These are phyloP conservation scores for Psophia crepitans DNA, from an alignment of 2,113 vertebrate genomes.

Conservation along the genomic window DNA sequence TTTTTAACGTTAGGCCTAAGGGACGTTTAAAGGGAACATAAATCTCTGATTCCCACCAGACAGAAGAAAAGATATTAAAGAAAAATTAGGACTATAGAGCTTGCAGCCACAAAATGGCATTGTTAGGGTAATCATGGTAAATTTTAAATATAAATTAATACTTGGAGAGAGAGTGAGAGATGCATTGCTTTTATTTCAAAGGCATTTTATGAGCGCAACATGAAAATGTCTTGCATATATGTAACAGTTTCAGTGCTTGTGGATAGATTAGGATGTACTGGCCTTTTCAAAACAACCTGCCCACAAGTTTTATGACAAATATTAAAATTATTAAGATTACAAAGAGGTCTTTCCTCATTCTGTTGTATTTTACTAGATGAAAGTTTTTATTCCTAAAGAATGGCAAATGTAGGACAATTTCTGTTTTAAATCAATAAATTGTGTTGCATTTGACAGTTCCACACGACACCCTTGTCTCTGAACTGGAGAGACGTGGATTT, in stretches of 20 bases:
- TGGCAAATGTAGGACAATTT: background rate
- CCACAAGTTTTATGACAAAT: background rate
- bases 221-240: background rate
- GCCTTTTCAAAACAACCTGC: background rate
- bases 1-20: background rate
- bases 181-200: background rate
- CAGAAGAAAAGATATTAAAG: background rate
- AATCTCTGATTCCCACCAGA: background rate
- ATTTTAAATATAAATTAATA: background rate
- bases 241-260: background rate
- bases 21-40: background rate
- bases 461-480: too few species aligned
- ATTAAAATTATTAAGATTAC: background rate
- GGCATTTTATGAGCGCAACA: background rate
- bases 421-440: background rate
- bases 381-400: background rate
- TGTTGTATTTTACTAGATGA: background rate
- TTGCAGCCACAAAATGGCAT: background rate
- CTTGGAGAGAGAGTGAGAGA: background rate
- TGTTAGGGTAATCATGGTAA: background rate
- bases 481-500: too few species aligned
- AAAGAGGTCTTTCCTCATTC: background rate
- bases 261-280: background rate
- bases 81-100: background rate
- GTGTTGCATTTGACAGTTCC: too few species aligned